These are phyloP conservation scores for Plutella xylostella DNA, from an alignment of 2,888 invertebrate species.

Conservation along the genomic window DNA sequence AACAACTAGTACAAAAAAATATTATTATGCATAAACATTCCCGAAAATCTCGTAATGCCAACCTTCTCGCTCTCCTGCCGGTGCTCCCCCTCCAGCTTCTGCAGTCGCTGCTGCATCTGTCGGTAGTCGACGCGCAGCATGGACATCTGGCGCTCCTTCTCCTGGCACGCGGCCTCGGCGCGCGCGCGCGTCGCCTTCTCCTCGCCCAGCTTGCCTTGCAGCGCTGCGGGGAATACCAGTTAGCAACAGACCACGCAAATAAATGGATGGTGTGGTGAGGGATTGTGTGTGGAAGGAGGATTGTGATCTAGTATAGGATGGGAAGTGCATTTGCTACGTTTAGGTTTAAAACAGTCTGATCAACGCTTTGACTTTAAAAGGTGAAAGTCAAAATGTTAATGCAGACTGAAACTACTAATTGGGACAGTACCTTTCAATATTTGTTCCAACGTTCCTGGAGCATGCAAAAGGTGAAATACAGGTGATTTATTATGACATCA, in stretches of 20 bases:
- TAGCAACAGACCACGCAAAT: not conserved
- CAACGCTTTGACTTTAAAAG: not conserved
- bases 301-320: not conserved
- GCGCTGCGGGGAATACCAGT: slow-evolving; percentile 62
- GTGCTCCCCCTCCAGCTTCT: slow-evolving; percentile 92
- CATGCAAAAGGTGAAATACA: slow-evolving; percentile 62
- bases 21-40: too few species aligned
- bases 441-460: slow-evolving; percentile 76
- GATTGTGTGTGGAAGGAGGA: not conserved
- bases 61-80: slow-evolving; percentile 89
- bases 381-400: not conserved
- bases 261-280: not conserved
- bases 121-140: slow-evolving; percentile 95
- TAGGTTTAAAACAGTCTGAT: not conserved
- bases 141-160: slow-evolving; percentile 93
- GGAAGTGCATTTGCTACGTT: not conserved
- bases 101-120: slow-evolving; percentile 91
- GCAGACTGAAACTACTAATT: slow-evolving; percentile 35
- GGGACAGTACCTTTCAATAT: slow-evolving; percentile 75
- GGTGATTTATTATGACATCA: too few species aligned
- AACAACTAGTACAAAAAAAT: too few species aligned
- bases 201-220: slow-evolving; percentile 92
- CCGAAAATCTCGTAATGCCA: slow-evolving; percentile 1
- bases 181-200: slow-evolving; percentile 90
- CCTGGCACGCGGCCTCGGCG: slow-evolving; percentile 88